Base-by-base conservation (phyloP, 2,113 vertebrate species). In the Arvicanthis niloticus region DNA sequence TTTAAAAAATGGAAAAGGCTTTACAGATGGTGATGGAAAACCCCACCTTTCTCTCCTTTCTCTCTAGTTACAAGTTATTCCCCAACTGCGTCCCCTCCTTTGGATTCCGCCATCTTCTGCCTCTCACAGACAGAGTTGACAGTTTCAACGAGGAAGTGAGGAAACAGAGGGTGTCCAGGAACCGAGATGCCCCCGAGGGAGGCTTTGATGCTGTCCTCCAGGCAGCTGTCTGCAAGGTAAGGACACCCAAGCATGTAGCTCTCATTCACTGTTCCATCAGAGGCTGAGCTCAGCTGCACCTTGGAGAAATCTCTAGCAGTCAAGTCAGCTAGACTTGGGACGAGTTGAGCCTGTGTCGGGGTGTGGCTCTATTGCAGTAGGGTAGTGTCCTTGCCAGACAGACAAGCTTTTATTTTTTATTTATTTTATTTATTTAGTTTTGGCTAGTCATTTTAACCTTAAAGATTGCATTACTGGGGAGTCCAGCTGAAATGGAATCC, bases 191-290 rank as follows among this genome's bases (percentile, higher is more conserved):
- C 1, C 99, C 99, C 0, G 99, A 99, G 96, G 99, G 99, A 0
- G 99, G 99, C 0, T 99, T 99, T 0, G 99, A 99, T 48, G 99
- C 99, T 1, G 99, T 99, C 75, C 98, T 99, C 93, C 99, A 99
- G 98, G 99, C 99, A 0, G 99, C 99, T 0, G 99, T 99, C 56
- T 99, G 99, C 98, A 99, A 99, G 99, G 99, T 99, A 98, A 98
- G 82, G 37, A 37, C 48, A 9, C 58, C 17, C 29, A 4, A 21
- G 31, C 75, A 29, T 34, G 7, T 92, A 90, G 76, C 68, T 93
- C 2, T 26, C 16, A 4, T 72, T 87, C 31, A 34, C 42, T 78
- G 65, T 82, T 60, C 29, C 19, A 4, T 96, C 94, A 78, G 91
- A 96, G 89, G 67, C 7, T 88, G 95, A 77, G 95, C 88, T 95